A percentile compares a stretch with the other conserved stretches of the same genome.
These are phyloP conservation scores for Abramis brama DNA, from an alignment of 2,113 vertebrate genomes.

Conservation along the genomic window DNA sequence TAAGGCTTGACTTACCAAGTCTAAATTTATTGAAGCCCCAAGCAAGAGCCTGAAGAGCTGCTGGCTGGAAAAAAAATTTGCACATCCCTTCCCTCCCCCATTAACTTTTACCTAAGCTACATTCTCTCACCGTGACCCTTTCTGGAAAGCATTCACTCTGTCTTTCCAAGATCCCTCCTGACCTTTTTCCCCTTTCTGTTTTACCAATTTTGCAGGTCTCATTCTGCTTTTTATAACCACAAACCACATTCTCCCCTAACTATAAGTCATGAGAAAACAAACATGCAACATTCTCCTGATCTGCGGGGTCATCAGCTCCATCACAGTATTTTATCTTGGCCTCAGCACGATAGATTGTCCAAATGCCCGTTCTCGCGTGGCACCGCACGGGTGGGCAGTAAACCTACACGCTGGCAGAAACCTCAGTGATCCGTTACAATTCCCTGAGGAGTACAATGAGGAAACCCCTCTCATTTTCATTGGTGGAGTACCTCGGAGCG, in stretches of 20 bases:
- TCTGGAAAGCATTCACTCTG: not conserved
- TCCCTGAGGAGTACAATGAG: slow-evolving; percentile 81
- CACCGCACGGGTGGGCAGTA: slow-evolving; percentile 68
- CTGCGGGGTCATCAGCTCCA: slow-evolving; percentile 89
- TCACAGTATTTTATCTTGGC: slow-evolving; percentile 93
- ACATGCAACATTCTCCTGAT: slow-evolving; percentile 92
- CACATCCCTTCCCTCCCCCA: not conserved
- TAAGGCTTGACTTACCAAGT: slow-evolving; percentile 39
- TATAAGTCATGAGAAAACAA: slow-evolving; percentile 83
- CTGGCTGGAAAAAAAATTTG: slow-evolving; percentile 8
- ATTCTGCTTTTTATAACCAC: not conserved
- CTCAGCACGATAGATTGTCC: slow-evolving; percentile 93
- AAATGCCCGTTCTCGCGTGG: slow-evolving; percentile 84
- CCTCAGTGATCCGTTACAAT: slow-evolving; percentile 71
- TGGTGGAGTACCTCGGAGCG: slow-evolving; percentile 93
- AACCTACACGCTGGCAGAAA: slow-evolving; percentile 70
- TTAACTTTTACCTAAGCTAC: not conserved
- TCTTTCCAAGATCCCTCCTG: not conserved
- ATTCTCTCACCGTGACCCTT: slow-evolving; percentile 5
- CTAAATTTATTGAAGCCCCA: slow-evolving; percentile 12
- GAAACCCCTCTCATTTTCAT: slow-evolving; percentile 97
- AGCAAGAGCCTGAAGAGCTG: slow-evolving; percentile 26
- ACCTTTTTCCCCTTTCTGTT: not conserved
- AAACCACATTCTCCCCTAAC: not conserved
- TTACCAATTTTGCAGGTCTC: not conserved